These are phyloP conservation scores for Astyanax mexicanus DNA, from an alignment of 2,797 vertebrate genomes.

Conservation along the genomic window DNA sequence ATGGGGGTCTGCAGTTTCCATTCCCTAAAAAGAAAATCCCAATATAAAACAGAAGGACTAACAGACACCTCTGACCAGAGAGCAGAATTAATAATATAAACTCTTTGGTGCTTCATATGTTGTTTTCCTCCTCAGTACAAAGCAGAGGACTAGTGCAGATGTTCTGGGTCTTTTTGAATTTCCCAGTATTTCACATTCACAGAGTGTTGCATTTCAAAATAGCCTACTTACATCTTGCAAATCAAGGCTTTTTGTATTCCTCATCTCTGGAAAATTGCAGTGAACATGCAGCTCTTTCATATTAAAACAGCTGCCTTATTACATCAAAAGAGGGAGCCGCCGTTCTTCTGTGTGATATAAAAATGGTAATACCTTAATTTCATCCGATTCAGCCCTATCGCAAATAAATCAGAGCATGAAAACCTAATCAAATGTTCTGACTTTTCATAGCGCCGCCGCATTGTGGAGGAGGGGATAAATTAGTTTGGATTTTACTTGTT, in stretches of 20 bases:
- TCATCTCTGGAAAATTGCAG: background rate
- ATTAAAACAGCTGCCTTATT: background rate
- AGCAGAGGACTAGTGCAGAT: background rate
- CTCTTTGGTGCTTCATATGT: background rate
- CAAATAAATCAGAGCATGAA: conserved; percentile 33
- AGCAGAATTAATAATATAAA: background rate
- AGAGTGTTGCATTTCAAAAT: background rate
- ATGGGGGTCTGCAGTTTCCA: background rate
- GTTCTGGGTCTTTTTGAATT: background rate
- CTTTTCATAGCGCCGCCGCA: conserved; percentile 43
- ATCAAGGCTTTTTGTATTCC: background rate
- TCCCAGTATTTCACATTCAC: background rate
- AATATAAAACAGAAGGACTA: background rate
- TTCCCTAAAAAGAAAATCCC: background rate
- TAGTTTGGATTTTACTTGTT: conserved; percentile 50
- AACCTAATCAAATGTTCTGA: conserved; percentile 25
- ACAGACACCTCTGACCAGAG: background rate
- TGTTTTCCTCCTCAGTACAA: background rate
- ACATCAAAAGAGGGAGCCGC: conserved; percentile 16
- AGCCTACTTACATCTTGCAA: background rate
- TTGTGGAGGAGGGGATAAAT: conserved; percentile 1
- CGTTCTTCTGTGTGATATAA: conserved; percentile 11
- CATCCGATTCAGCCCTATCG: conserved; percentile 1
- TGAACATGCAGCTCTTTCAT: conserved; percentile 1
- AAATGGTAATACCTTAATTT: conserved; percentile 28